Conservation (phyloP, 2,888 invertebrate species). For the Archaeoteleia sp. region DNA sequence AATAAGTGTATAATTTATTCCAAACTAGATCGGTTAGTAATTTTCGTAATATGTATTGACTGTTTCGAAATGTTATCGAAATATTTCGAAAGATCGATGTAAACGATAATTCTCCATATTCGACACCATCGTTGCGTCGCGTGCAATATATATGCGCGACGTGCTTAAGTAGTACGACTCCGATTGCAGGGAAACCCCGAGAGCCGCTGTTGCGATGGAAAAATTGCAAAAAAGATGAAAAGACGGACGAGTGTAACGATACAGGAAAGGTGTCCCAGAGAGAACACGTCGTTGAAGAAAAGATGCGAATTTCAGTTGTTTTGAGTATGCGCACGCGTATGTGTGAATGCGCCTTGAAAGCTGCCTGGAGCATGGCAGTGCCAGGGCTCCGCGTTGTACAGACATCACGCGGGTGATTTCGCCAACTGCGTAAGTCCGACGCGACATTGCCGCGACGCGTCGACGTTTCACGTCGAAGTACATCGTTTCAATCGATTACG, state of each 20-base stretch:
- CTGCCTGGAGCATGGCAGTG: constrained; percentile 42
- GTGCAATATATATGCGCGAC: not conserved
- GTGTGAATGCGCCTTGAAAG: constrained; percentile 46
- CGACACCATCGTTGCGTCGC: too few relatives aligned
- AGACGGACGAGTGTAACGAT: too few relatives aligned
- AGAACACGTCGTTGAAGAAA: constrained; percentile 9
- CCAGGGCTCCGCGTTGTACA: constrained; percentile 34
- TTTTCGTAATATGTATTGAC: too few relatives aligned
- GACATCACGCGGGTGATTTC: constrained; percentile 26
- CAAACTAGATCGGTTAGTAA: too few relatives aligned
- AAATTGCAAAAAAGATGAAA: constrained; percentile 11
- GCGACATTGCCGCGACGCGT: constrained; percentile 30
- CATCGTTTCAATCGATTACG: too few relatives aligned
- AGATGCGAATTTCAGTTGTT: constrained; percentile 44
- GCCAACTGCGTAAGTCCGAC: constrained; percentile 5
- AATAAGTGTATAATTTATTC: too few relatives aligned
- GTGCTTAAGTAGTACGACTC: constrained; percentile 43
- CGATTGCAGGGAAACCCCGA: constrained; percentile 31
- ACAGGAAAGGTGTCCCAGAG: too few relatives aligned
- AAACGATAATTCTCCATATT: too few relatives aligned
- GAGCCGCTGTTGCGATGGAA: not conserved
- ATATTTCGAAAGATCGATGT: too few relatives aligned
- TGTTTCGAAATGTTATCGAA: too few relatives aligned
- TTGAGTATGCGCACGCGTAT: constrained; percentile 47
- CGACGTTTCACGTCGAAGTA: not conserved